phyloP scores from a whole-genome alignment of 2,113 vertebrate species.

The Xenopus laevis region DNA sequence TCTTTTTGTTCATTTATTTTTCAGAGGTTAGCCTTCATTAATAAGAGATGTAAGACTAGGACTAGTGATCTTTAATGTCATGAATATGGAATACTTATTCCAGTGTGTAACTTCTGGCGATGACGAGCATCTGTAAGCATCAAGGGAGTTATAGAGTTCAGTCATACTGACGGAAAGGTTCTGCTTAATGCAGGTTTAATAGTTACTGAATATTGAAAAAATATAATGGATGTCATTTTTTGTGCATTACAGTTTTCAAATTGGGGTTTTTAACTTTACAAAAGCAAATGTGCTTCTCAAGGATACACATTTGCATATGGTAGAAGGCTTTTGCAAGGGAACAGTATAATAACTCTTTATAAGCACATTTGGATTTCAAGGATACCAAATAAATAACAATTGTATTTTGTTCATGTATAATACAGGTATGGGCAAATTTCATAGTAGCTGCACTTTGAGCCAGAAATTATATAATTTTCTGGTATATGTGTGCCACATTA shows the following conservation, averaged over 20 bases:
- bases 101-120: not conserved
- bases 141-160: not conserved
- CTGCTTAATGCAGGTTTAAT: not conserved
- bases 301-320: not conserved
- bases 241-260: not conserved
- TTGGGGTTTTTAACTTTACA: not conserved
- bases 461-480: no score
- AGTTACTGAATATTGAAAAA: not conserved
- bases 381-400: no score
- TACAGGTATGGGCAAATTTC: no score
- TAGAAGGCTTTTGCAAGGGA: no score
- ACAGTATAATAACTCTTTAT: no score
- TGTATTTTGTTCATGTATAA: no score
- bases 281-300: not conserved
- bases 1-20: no score
- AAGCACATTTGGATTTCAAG: no score
- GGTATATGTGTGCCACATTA: no score
- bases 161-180: constrained; percentile 3
- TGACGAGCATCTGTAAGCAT: constrained; percentile 1
- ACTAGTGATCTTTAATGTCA: constrained; percentile 5
- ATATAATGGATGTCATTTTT: not conserved
- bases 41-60: not conserved
- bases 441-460: no score
- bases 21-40: no score
- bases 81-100: not conserved